phyloP scores from a whole-genome alignment of 2,797 vertebrate genomes.

The Alauda arvensis region DNA sequence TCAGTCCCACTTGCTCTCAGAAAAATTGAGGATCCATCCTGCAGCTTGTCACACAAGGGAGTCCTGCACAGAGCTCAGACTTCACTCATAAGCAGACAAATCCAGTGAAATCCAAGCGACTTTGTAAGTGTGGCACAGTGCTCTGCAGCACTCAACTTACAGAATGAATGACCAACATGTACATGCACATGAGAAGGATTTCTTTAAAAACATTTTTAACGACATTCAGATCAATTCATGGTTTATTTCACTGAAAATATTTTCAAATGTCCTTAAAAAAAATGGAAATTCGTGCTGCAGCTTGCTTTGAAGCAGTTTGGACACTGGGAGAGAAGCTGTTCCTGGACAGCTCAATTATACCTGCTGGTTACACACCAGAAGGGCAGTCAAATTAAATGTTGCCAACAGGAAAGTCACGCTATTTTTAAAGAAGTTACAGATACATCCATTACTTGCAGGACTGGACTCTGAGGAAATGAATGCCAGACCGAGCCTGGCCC shows the following conservation, averaged over 20 bases:
- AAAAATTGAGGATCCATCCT: background rate
- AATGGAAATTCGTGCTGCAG: background rate
- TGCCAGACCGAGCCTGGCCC: background rate
- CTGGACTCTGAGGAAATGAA: background rate
- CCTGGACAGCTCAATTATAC: background rate
- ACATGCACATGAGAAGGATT: background rate
- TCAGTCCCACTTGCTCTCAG: background rate
- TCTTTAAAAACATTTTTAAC: background rate
- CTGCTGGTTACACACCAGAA: background rate
- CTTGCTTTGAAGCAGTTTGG: background rate
- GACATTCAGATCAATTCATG: background rate
- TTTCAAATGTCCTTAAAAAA: background rate
- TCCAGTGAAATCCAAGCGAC: background rate
- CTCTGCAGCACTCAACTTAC: background rate
- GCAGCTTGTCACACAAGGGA: rapidly evolving
- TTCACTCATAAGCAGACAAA: background rate
- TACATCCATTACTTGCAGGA: background rate
- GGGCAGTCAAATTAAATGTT: background rate
- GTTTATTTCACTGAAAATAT: background rate
- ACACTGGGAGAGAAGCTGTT: background rate
- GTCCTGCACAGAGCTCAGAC: background rate
- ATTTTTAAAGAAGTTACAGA: background rate
- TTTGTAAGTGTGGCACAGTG: background rate
- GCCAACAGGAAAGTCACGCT: background rate
- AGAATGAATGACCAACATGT: background rate